Percentiles rank a stretch among this genome's conserved stretches.
Evolutionary conservation across 2,888 invertebrate species (phyloP).

Genomic region (Dendrolimus pini): DNA sequence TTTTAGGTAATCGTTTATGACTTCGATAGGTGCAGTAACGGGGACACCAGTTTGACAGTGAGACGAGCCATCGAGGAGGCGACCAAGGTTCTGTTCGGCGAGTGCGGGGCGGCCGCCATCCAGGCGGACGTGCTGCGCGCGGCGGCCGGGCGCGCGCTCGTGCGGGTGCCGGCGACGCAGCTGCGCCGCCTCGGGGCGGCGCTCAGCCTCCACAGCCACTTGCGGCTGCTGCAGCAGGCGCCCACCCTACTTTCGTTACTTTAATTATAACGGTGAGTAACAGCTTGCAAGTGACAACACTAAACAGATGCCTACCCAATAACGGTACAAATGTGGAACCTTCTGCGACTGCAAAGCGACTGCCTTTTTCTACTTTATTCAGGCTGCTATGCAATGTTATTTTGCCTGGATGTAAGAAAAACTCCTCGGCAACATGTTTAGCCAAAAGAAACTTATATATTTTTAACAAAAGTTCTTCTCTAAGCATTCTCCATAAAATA

Average conservation of each 20-base stretch:
- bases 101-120: conserved; percentile 25
- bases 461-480: no score
- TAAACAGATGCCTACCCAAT: no score
- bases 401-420: no score
- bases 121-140: conserved; percentile 32
- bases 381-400: no score
- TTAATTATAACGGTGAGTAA: neutral
- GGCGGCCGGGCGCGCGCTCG: conserved; percentile 16
- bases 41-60: conserved; percentile 10
- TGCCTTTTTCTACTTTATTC: no score
- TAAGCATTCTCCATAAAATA: no score
- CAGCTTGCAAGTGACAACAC: no score
- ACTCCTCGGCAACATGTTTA: neutral
- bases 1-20: no score
- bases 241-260: conserved; percentile 9
- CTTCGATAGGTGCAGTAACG: conserved; percentile 8
- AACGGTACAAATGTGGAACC: no score
- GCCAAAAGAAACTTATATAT: no score
- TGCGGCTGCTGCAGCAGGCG: conserved; percentile 12
- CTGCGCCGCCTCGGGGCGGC: conserved; percentile 10
- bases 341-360: no score
- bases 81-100: conserved; percentile 26
- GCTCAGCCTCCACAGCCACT: conserved; percentile 9
- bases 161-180: conserved; percentile 14
- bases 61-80: conserved; percentile 24